Evolutionary conservation across 2,797 vertebrate genomes (phyloP).

Genomic region (Tamandua tetradactyla): DNA sequence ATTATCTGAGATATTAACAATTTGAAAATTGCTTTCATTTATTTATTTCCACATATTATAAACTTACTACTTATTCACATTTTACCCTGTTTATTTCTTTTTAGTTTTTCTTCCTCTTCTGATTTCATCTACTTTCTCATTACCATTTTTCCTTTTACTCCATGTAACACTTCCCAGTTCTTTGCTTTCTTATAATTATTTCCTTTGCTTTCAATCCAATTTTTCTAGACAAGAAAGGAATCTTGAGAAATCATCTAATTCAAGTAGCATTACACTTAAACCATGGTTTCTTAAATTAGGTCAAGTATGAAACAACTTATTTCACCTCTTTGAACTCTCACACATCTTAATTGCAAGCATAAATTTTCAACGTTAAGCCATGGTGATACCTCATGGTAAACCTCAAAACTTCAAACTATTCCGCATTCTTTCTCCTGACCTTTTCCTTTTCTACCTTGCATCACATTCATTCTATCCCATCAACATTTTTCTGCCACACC

Average conservation of each 20-base stretch:
- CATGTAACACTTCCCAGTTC: neutral
- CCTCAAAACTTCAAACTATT: neutral
- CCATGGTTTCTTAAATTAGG: neutral
- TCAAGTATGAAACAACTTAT: neutral
- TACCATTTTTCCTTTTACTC: conserved; percentile 2
- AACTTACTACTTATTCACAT: neutral
- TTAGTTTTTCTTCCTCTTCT: neutral
- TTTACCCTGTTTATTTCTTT: neutral
- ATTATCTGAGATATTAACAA: neutral
- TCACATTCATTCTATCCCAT: neutral
- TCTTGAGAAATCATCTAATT: conserved; percentile 2
- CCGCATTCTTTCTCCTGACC: neutral
- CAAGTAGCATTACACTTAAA: neutral
- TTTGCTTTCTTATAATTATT: neutral
- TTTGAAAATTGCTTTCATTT: conserved; percentile 1
- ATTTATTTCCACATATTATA: neutral
- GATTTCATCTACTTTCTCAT: neutral
- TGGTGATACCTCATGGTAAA: neutral
- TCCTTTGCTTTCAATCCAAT: neutral
- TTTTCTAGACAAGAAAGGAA: neutral
- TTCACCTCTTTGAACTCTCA: neutral
- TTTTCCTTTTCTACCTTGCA: neutral
- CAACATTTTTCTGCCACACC: neutral
- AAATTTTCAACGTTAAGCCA: neutral
- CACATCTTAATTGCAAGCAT: neutral